Evolutionary conservation across 2,113 vertebrate species (phyloP), one percentile per base, ranked within the genome.

Genomic region (Misgurnus mizolepis): DNA sequence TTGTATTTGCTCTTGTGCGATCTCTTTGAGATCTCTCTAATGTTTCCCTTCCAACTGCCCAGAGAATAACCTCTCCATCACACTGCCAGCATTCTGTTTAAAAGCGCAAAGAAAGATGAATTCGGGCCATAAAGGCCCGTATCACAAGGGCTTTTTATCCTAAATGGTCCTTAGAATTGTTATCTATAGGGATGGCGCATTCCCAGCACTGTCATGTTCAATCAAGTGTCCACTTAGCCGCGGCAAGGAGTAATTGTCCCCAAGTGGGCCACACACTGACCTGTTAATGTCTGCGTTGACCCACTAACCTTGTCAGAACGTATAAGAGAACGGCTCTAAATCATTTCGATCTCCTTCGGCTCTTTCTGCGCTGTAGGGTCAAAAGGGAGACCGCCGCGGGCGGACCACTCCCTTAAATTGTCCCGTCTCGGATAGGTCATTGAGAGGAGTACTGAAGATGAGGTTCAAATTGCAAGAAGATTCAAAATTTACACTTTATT

Each of bases 161-260:
- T 96, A 98, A 98, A 98, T 97, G 94, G 94, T 96, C 94, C 92
- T 94, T 92, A 96, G 96, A 95, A 98, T 97, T 98, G 96, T 98
- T 98, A 98, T 98, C 96, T 94, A 93, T 95, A 94, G 93, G 94
- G 96, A 96, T 95, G 96, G 96, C 95, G 95, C 80, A 76, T 85
- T 92, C 91, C 96, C 96, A 95, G 96, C 95, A 94, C 96, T 92
- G 92, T 95, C 94, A 95, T 94, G 96, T 97, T 99, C 96, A 98
- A 99, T 99, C 97, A 98, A 97, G 96, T 97, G 97, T 97, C 97
- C 96, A 98, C 96, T 99, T 99, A 98, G 96, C 96, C 95, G 94
- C 96, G 96, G 96, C 97, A 93, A 94, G 95, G 95, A 96, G 95
- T 98, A 98, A 99, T 98, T 98, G 96, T 97, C 98, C 97, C 96